Evolutionary conservation across 1,140 invertebrate genomes (phyloP), one percentile per base, ranked within the genome.

Genomic region (Aphis craccivora): DNA sequence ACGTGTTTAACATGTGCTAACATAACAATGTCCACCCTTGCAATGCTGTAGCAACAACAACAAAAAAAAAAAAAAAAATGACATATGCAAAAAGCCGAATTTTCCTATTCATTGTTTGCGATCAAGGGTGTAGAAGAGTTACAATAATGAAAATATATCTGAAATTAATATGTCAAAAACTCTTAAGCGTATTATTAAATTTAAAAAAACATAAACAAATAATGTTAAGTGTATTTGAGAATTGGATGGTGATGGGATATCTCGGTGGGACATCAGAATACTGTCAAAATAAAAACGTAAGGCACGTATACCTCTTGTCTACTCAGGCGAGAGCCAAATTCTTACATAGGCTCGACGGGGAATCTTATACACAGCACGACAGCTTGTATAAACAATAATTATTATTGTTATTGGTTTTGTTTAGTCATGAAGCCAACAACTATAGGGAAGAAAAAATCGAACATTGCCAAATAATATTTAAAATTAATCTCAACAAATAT

Each of bases 371-470:
- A 40, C 89, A 76, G 90, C 91, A 55, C 25, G 91, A 93, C 91
- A 53, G 91, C 91, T 93, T 93, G 91, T 93, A 93, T 53, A 93
- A 93, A 93, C 91, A 93, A 93, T 83, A 93, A 93, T 93, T 93
- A 93, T 93, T 93, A 93, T 93, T 86, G 91, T 86, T 93, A 93
- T 93, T 93, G 91, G 91, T 86, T 93, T 93, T 93, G 81, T 83
- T 93, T 93, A 81, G 91, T 83, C 25, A 37, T 4, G 51, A 60
- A 53, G 76, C 91, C 91, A 84, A 91, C 67, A 67, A 92, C 30
- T 7, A 51, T 30, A 25, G 51, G 5, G 18, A 20, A 20, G 86
- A 84, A 86, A 51, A 93, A 86, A 86, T 51, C 91, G 35, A 86
- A 40, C 81, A 37, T 43, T 55, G 91, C 91, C 91, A 93, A 93